Conservation (phyloP, 2,797 vertebrate genomes). For the Gila robusta region DNA sequence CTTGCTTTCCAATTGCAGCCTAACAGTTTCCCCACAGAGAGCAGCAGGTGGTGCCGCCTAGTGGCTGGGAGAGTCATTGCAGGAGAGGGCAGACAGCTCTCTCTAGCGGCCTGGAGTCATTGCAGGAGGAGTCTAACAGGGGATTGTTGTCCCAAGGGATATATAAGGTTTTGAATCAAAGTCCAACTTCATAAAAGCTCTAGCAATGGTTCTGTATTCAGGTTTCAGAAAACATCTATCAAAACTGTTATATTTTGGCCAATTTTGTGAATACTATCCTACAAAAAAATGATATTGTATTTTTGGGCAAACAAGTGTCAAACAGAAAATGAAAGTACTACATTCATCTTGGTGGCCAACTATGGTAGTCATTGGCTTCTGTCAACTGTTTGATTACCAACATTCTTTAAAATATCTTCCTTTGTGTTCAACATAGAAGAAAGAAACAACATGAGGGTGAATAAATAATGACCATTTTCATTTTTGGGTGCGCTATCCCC, state of each 20-base stretch:
- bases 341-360: not conserved
- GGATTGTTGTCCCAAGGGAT: not conserved
- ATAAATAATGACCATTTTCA: not conserved
- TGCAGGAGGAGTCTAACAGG: not conserved
- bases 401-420: not conserved
- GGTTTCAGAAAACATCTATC: not conserved
- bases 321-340: too few relatives aligned
- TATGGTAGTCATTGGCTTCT: not conserved
- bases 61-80: not conserved
- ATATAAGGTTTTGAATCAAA: not conserved
- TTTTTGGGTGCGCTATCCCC: not conserved
- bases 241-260: not conserved
- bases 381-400: not conserved
- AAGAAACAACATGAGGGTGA: not conserved
- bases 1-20: not conserved
- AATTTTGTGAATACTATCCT: not conserved
- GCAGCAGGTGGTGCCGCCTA: not conserved
- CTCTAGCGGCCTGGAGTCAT: not conserved
- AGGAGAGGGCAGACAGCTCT: not conserved
- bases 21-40: not conserved
- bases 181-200: not conserved
- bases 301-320: not conserved
- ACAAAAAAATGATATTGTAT: not conserved
- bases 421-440: not conserved
- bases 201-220: not conserved